phyloP scores from a whole-genome alignment of 2,888 invertebrate species.

The Eutolmus rufibarbis region DNA sequence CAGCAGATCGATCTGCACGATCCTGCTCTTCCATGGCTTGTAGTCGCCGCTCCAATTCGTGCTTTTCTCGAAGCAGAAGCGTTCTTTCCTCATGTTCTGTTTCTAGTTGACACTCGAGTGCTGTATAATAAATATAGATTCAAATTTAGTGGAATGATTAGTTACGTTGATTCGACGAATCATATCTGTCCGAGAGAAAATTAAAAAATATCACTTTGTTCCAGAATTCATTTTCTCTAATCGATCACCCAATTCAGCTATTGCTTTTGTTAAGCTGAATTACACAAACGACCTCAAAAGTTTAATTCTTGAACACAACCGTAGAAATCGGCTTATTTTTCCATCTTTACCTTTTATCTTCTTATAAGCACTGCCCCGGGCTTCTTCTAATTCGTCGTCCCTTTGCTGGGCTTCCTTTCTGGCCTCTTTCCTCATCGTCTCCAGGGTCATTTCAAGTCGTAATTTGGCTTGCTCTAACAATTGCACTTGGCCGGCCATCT shows the following conservation, averaged over 20 bases:
- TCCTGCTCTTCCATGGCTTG: slow-evolving; percentile 80
- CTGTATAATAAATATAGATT: slow-evolving; percentile 59
- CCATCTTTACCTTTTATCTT: slow-evolving; percentile 77
- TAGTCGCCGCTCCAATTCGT: slow-evolving; percentile 87
- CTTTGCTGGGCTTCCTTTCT: slow-evolving; percentile 87
- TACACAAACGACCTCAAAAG: no score
- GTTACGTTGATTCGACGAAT: neutral
- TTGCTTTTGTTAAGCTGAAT: no score
- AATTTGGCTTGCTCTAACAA: slow-evolving; percentile 92
- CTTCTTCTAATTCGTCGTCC: slow-evolving; percentile 93
- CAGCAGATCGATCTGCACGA: slow-evolving; percentile 74
- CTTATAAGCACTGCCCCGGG: slow-evolving; percentile 87
- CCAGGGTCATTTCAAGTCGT: slow-evolving; percentile 90
- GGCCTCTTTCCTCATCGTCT: slow-evolving; percentile 90
- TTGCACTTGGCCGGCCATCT: slow-evolving; percentile 89
- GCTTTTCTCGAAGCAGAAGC: slow-evolving; percentile 83
- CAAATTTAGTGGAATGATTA: neutral
- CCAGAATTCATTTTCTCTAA: neutral
- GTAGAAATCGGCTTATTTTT: slow-evolving; percentile 47
- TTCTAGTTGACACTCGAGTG: slow-evolving; percentile 89
- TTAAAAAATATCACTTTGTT: no score
- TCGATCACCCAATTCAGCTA: no score
- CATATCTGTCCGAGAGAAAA: neutral
- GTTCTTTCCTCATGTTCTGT: slow-evolving; percentile 93
- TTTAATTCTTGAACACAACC: no score